A percentile compares a stretch with the other conserved stretches of the same genome.
phyloP scores from a whole-genome alignment of 2,797 vertebrate species.

The Lagorchestes hirsutus region DNA sequence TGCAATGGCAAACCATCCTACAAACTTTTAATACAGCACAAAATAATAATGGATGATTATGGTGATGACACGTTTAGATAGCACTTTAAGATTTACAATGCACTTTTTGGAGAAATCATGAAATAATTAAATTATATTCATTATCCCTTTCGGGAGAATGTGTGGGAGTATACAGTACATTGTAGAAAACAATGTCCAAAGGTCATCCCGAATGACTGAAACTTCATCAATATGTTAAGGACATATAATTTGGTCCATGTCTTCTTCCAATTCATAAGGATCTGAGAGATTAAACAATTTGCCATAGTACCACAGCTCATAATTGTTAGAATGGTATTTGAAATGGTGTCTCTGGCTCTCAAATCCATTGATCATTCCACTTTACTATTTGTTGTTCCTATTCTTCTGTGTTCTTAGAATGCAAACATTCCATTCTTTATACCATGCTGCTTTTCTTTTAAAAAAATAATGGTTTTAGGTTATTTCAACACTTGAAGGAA shows the following conservation, averaged over 20 bases:
- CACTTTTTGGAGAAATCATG: neutral
- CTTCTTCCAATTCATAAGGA: neutral
- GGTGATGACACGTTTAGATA: neutral
- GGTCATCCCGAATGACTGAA: neutral
- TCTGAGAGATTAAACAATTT: neutral
- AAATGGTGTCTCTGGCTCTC: neutral
- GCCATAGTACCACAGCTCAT: neutral
- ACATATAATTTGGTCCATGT: neutral
- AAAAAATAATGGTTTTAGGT: neutral
- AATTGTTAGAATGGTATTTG: neutral
- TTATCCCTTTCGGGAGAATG: neutral
- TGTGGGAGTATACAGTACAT: neutral
- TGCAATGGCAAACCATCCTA: neutral
- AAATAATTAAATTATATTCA: neutral
- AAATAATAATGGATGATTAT: neutral
- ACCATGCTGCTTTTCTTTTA: neutral
- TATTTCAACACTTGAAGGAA: neutral
- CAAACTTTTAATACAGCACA: neutral
- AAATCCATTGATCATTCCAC: neutral
- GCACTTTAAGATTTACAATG: neutral
- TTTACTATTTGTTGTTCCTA: neutral
- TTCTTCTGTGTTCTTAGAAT: neutral
- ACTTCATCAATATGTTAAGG: neutral
- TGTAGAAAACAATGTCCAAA: neutral
- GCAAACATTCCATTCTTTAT: neutral